Conservation (phyloP, 1,140 invertebrate species). For the Hormaphis cornu region DNA sequence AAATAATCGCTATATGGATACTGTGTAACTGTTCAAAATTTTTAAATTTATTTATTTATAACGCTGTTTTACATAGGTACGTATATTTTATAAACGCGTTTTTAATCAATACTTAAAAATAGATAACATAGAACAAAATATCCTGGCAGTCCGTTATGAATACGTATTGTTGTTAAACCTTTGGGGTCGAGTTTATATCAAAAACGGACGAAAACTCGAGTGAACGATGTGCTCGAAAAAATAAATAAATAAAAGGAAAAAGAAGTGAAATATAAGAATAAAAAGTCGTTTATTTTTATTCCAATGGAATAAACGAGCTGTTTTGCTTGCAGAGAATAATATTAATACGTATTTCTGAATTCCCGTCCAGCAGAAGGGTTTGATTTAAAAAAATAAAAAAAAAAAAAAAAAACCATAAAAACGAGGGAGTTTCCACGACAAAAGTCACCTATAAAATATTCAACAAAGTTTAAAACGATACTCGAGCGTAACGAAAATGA, state of each 20-base stretch:
- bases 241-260: not conserved
- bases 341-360: conserved; percentile 15
- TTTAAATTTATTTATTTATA: no score
- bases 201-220: not conserved
- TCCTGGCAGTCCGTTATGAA: conserved; percentile 1
- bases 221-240: conserved; percentile 1
- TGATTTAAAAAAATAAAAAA: conserved; percentile 1
- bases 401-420: conserved; percentile 2
- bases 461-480: conserved; percentile 9
- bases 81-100: not conserved
- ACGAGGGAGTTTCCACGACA: conserved; percentile 2
- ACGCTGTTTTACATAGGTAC: no score
- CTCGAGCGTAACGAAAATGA: conserved; percentile 11
- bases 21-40: no score
- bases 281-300: conserved; percentile 16
- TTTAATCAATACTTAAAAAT: not conserved
- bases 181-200: not conserved
- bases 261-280: not conserved
- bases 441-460: conserved; percentile 28
- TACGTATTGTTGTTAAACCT: conserved; percentile 11
- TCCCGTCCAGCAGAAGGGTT: conserved; percentile 15
- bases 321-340: conserved; percentile 10
- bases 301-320: not conserved
- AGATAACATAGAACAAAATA: no score
- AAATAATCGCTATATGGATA: no score